Base-by-base conservation (phyloP, 2,113 vertebrate genomes). In the Podarcis cretensis region DNA sequence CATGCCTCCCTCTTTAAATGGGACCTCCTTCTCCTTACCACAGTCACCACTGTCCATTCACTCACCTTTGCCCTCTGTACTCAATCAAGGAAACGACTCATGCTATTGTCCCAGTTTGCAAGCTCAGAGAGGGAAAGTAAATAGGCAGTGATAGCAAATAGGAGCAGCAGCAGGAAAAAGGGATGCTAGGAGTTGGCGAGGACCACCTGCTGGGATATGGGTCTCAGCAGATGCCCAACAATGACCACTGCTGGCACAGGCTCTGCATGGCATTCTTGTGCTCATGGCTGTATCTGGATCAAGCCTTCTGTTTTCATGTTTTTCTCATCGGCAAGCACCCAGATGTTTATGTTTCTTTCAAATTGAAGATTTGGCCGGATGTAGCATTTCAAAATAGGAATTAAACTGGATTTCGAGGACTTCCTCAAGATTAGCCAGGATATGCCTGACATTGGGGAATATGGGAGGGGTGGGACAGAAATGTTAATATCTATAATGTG, bases 361-460 rank as follows among this genome's bases (percentile, higher is more conserved):
- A 43, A 6, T n/a, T 5, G 59, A 76, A 81, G 54, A 7, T 2
- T 77, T 92, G 10, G 12, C 18, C 65, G 73, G 16, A 37, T 73
- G 32, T 12, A 12, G 8, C 71, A 9, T 77, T 71, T 74, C 90
- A 78, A 3, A 87, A 13, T 9, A 87, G 32, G 30, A 78, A 89
- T 89, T 85, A 87, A 77, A 87, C 63, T 48, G 20, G 7, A 82
- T 80, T 85, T 91, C 89, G 89, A 40, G 71, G 37, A 2, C 66
- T 18, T 89, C 78, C 37, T 1, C 37, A 87, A 81, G 32, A 1
- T 91, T 87, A 84, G 10, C 18, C 81, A 85, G 25, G 0, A 5
- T 85, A 87, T 88, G 20, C n/a, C 63, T 75, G 69, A 89, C 84
- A 13, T 16, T 88, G 40, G 76, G 40, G 65, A 93, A n/a, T 66